Evolutionary conservation across 2,113 vertebrate genomes (phyloP), one percentile per base, ranked within the genome.

Genomic region (Nasalis larvatus): DNA sequence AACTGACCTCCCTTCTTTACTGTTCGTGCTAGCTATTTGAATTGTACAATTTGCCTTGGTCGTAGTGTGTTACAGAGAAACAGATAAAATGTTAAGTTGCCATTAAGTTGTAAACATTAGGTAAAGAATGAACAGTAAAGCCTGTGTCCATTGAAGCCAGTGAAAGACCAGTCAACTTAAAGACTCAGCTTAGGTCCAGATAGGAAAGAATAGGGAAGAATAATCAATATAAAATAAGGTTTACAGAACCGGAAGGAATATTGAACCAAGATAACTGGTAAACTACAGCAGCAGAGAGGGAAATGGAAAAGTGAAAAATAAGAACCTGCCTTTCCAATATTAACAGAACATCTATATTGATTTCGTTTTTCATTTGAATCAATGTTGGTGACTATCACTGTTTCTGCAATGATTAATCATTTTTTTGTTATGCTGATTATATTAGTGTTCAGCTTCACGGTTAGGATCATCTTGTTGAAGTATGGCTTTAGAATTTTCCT

Each of bases 281-380:
- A 96, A 95, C 78, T 52, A 20, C 11, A 92, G 20, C 30, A 87
- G 77, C 49, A 90, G 80, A 93, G 66, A 91, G n/a, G 25, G 20
- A 87, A 97, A 80, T 92, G 30, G 77, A 76, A 95, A 94, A 80
- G 49, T 68, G 56, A 84, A 96, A 96, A 83, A 42, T 23, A n/a
- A 86, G 93, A 18, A 13, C 12, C 23, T 63, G 35, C 32, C 54
- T 85, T 93, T 91, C 60, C 86, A 88, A 52, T 94, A 89, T 40
- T 90, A 97, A 69, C 40, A 56, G 91, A 93, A 80, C 45, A 86
- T 82, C 78, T 89, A 0, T 81, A 93, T 83, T 95, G 96, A 96
- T 95, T 94, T 86, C 82, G 37, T 86, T 88, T 60, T 81, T 42
- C 73, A 86, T 94, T 80, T 91, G 73, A 91, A 52, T 91, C 93